phyloP scores from a whole-genome alignment of 2,113 vertebrate genomes.

The Dinomys branickii region DNA sequence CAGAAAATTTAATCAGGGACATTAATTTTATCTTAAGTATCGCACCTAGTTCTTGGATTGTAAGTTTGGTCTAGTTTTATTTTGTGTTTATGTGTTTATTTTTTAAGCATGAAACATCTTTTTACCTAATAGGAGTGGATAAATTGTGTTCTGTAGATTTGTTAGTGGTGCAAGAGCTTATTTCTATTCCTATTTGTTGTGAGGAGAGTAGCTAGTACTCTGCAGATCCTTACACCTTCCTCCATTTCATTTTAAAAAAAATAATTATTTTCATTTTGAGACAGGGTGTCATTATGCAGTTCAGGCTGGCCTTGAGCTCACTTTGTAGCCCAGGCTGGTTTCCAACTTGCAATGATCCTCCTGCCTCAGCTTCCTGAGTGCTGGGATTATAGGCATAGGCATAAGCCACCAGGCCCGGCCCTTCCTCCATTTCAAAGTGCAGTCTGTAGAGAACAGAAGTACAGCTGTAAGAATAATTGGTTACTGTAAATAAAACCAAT shows the following conservation, averaged over 20 bases:
- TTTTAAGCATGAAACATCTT: background rate
- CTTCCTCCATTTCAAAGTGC: background rate
- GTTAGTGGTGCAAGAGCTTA: background rate
- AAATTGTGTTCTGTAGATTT: background rate
- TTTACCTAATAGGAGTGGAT: background rate
- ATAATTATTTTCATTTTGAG: too few relatives aligned
- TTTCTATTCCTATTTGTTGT: background rate
- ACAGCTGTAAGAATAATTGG: conserved; percentile 24
- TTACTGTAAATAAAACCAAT: conserved; percentile 43
- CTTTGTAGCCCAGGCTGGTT: too few relatives aligned
- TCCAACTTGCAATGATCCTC: too few relatives aligned
- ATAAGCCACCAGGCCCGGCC: too few relatives aligned
- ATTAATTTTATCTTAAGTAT: background rate
- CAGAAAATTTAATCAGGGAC: background rate
- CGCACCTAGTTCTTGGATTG: background rate
- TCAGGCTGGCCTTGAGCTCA: too few relatives aligned
- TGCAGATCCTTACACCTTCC: background rate
- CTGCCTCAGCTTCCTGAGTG: too few relatives aligned
- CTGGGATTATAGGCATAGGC: too few relatives aligned
- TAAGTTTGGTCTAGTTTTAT: background rate
- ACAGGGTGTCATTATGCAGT: too few relatives aligned
- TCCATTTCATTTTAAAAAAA: too few relatives aligned
- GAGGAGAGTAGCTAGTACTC: background rate
- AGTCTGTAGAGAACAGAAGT: conserved; percentile 1
- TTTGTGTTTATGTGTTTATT: background rate